Conservation (phyloP, 2,888 invertebrate genomes). For the Galerucella pusilla region DNA sequence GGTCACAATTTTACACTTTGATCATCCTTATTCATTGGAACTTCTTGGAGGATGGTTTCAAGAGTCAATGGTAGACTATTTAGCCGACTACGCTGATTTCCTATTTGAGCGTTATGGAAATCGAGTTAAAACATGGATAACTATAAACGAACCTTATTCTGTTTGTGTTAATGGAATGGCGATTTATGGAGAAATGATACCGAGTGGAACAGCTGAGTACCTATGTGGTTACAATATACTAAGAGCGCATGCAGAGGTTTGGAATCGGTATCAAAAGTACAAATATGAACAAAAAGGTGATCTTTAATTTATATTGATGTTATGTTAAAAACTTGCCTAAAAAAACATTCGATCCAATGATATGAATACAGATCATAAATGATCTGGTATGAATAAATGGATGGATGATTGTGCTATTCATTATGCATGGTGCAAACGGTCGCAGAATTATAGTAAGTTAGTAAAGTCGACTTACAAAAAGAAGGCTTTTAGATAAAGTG, state of each 20-base stretch:
- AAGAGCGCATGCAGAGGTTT: conserved; percentile 73
- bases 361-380: too few relatives aligned
- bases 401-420: too few relatives aligned
- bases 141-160: conserved; percentile 68
- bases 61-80: conserved; percentile 71
- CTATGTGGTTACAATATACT: conserved; percentile 72
- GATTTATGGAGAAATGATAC: conserved; percentile 55
- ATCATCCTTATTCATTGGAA: conserved; percentile 50
- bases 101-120: conserved; percentile 59
- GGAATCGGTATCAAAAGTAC: conserved; percentile 71
- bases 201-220: conserved; percentile 69
- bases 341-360: too few relatives aligned
- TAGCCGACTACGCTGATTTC: conserved; percentile 72
- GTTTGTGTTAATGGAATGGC: conserved; percentile 62
- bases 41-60: conserved; percentile 75
- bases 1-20: conserved; percentile 49
- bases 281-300: conserved; percentile 65
- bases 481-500: too few relatives aligned
- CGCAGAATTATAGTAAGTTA: too few relatives aligned
- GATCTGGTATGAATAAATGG: too few relatives aligned
- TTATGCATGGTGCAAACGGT: too few relatives aligned
- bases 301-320: too few relatives aligned
- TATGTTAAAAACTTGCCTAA: too few relatives aligned
- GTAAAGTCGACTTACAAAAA: too few relatives aligned
- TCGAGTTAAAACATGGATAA: conserved; percentile 67